These are phyloP conservation scores for Martes martes DNA, from an alignment of 2,113 vertebrate genomes.

Conservation along the genomic window DNA sequence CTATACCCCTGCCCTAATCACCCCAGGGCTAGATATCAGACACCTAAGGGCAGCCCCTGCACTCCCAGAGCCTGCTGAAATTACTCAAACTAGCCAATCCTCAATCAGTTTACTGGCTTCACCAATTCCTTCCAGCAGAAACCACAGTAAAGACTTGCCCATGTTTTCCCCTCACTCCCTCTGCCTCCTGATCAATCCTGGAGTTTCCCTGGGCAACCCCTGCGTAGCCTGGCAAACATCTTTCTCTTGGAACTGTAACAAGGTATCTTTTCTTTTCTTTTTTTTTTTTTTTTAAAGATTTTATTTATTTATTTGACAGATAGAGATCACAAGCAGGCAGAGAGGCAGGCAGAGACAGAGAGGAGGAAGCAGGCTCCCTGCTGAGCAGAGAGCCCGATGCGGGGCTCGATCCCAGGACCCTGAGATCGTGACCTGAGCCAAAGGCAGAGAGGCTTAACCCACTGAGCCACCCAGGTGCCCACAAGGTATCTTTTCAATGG, in stretches of 20 bases:
- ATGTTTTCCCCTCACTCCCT: background rate
- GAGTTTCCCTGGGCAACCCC: background rate
- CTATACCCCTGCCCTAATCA: background rate
- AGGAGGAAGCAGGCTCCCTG: no score
- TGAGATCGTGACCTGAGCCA: no score
- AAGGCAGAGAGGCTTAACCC: no score
- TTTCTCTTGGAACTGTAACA: background rate
- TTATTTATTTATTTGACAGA: no score
- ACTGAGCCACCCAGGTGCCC: no score
- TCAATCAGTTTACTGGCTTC: background rate
- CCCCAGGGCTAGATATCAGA: background rate
- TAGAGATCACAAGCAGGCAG: no score
- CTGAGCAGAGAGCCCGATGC: no score
- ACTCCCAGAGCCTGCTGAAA: background rate
- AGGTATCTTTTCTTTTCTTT: background rate
- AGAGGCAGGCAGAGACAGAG: no score
- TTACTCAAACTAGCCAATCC: background rate
- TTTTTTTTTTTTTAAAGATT: no score
- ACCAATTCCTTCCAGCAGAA: background rate
- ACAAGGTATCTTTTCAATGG: background rate
- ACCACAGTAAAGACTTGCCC: background rate
- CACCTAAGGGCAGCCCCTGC: no score
- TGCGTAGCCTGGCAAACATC: no score
- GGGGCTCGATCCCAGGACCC: no score
- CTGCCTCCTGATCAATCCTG: background rate